Base-by-base conservation (phyloP, 2,888 invertebrate genomes). In the Steromphala cineraria region DNA sequence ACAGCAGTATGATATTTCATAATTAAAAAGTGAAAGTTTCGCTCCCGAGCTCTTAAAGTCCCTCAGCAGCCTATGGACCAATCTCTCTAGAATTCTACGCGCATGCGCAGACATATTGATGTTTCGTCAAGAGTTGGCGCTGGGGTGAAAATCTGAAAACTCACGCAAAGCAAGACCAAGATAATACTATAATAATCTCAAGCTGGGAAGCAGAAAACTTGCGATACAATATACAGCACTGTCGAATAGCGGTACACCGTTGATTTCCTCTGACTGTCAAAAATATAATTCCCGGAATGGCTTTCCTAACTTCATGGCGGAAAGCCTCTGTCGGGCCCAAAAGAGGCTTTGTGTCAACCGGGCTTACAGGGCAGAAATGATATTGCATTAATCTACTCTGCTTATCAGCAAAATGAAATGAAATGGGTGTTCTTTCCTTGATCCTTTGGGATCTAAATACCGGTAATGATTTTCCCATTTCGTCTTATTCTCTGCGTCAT, bases 321-420 rank as follows among this genome's bases (percentile, higher is more conserved):
- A 36, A 71, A 40, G 40, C 19, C 31, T 71, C n/a, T 36, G 71
- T 40, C 36, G 62, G 62, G 24, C 28, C 71, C 15, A 28, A 52
- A 78, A 78, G 78, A 62, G 67, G 78, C 62, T 78, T 78, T 78
- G 21, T 78, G 78, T 78, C 78, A 67, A 46, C 19, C 40, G 46
- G 62, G 62, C 40, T 52, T 62, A 24, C 24, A 28, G 53, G 62
- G 36, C 56, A 67, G 78, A 78, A 78, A 62, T 78, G 78, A 78
- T 78, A 78, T 78, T 78, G 78, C 67, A 52, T 52, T 78, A 77
- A 77, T 77, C 77, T 77, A 36, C 21, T 56, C 53, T 55, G 77
- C 53, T 56, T 53, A 55, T 55, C 56, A 31, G 77, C 55, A 77
- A 55, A 55, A 62, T 78, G 78, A 78, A 78, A 78, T 78, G 78